phyloP scores from a whole-genome alignment of 2,888 invertebrate species.

The Limnephilus marmoratus region DNA sequence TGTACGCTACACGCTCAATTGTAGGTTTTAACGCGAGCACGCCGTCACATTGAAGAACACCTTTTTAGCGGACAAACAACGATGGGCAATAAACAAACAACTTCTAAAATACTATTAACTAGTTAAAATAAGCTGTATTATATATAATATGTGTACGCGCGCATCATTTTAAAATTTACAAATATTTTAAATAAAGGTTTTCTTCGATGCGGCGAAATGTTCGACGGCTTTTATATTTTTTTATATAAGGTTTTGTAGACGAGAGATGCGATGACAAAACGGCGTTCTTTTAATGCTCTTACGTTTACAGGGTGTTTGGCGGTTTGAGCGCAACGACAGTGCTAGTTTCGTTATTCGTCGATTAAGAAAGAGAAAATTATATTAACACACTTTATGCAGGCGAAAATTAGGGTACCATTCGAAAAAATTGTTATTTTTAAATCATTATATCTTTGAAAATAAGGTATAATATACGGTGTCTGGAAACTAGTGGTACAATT shows the following conservation, averaged over 20 bases:
- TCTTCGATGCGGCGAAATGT: not conserved
- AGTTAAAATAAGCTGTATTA: not conserved
- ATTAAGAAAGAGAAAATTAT: not conserved
- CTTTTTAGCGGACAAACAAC: not conserved
- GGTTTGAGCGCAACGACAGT: not conserved
- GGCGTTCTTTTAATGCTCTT: not conserved
- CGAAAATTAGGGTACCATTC: too few species aligned
- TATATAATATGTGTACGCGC: not conserved
- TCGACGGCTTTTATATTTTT: not conserved
- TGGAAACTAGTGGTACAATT: too few species aligned
- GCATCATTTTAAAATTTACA: not conserved
- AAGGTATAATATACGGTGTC: too few species aligned
- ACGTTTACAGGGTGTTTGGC: not conserved
- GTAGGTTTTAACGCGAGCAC: constrained; percentile 8
- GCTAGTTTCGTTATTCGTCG: not conserved
- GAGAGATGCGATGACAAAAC: not conserved
- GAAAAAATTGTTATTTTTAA: too few species aligned
- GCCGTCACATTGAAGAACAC: not conserved
- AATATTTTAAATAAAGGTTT: not conserved
- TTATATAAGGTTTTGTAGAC: not conserved
- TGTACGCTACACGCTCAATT: constrained; percentile 44
- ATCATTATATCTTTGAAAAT: too few species aligned
- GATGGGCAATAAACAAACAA: not conserved
- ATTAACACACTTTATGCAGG: too few species aligned
- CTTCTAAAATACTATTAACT: not conserved